Conservation (phyloP, 2,888 invertebrate species). For the Dinocampus coccinellae region DNA sequence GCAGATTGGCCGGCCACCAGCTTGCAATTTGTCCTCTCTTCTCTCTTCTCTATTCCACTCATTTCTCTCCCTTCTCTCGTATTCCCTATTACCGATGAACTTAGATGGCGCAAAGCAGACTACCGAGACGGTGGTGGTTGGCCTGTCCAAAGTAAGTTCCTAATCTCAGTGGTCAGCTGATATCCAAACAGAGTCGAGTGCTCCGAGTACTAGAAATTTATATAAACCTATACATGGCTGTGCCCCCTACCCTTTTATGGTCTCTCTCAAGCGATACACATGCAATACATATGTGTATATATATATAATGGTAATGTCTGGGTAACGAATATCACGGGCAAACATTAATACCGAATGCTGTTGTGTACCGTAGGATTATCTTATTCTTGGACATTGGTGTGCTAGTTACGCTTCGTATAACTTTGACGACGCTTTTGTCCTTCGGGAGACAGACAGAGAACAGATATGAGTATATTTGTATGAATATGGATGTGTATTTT, state of each 20-base stretch:
- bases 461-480: neutral
- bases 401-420: constrained; percentile 29
- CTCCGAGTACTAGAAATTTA: constrained; percentile 51
- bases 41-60: neutral
- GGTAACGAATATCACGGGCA: constrained; percentile 67
- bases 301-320: constrained; percentile 60
- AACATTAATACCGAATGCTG: constrained; percentile 66
- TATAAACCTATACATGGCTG: neutral
- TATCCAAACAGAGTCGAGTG: constrained; percentile 62
- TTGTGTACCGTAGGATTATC: constrained; percentile 65
- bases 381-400: constrained; percentile 63
- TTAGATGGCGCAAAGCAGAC: constrained; percentile 41
- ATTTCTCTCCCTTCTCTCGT: constrained; percentile 11
- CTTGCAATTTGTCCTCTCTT: constrained; percentile 46
- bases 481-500: neutral
- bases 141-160: constrained; percentile 60
- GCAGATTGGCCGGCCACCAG: constrained; percentile 49
- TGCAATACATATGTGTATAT: constrained; percentile 32
- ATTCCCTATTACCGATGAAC: constrained; percentile 50
- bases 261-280: constrained; percentile 31
- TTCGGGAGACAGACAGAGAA: constrained; percentile 36
- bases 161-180: constrained; percentile 67
- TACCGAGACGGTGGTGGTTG: constrained; percentile 46
- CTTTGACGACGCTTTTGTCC: constrained; percentile 43
- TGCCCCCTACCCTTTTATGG: neutral